A percentile compares a stretch with the other conserved stretches of the same genome.
Evolutionary conservation across 1,140 invertebrate genomes (phyloP).

Genomic region (Leguminivora glycinivorella): DNA sequence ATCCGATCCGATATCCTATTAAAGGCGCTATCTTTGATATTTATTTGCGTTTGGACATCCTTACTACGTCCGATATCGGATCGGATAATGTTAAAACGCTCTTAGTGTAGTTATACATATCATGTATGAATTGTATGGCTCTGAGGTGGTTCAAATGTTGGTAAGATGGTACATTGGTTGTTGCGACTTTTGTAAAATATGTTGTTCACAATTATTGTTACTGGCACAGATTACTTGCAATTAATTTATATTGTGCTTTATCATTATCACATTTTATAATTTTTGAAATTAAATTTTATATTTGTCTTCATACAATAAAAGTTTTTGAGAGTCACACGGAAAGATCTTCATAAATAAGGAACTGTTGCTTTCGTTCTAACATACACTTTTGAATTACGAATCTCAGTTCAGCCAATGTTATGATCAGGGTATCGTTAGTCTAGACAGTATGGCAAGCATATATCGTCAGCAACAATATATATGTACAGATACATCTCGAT

Average conservation of each 20-base stretch:
- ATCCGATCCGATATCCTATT: too few species aligned
- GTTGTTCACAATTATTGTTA: constrained; percentile 1
- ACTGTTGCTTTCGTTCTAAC: not conserved
- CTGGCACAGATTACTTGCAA: not conserved
- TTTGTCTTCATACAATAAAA: too few species aligned
- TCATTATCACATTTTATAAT: not conserved
- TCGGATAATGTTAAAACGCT: too few species aligned
- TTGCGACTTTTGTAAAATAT: not conserved
- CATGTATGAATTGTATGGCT: constrained; percentile 18
- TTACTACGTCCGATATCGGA: too few species aligned
- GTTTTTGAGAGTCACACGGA: too few species aligned
- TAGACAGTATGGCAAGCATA: not conserved
- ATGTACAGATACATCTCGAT: not conserved
- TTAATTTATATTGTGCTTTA: not conserved
- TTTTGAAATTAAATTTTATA: not conserved
- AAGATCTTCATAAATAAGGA: too few species aligned
- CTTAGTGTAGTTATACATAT: constrained; percentile 28
- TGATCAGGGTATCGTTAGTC: not conserved
- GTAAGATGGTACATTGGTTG: constrained; percentile 4
- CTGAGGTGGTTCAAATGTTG: not conserved
- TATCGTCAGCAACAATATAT: not conserved
- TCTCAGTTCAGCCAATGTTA: not conserved
- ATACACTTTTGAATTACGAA: not conserved
- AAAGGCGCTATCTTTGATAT: too few species aligned
- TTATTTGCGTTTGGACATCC: too few species aligned